A percentile compares a stretch with the other conserved stretches of the same genome.
Conservation (phyloP, 1,140 invertebrate genomes). For the Drosophila funebris region DNA sequence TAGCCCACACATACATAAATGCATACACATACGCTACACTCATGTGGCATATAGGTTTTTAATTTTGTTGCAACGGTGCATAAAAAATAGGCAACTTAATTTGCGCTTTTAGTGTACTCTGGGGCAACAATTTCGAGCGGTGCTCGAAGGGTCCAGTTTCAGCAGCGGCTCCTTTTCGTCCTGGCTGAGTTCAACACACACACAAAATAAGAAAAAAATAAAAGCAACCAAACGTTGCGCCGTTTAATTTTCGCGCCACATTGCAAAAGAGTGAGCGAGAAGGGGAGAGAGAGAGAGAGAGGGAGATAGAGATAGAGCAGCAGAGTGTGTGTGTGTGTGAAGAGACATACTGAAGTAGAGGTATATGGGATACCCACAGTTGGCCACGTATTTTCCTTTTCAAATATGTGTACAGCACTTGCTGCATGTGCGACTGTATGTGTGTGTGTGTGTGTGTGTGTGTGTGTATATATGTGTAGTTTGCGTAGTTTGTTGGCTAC, state of each 20-base stretch:
- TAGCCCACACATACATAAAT: too few species aligned
- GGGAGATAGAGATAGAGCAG: not conserved
- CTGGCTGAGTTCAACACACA: not conserved
- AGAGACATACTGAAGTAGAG: conserved; percentile 1
- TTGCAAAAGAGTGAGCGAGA: conserved; percentile 10
- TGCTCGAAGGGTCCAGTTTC: conserved; percentile 37
- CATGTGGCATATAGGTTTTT: conserved; percentile 68
- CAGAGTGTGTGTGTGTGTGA: too few species aligned
- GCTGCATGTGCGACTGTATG: conserved; percentile 17
- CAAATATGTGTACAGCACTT: conserved; percentile 80
- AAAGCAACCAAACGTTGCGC: conserved; percentile 38
- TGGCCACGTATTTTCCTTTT: conserved; percentile 79
- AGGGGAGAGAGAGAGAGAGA: not conserved
- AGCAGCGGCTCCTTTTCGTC: conserved; percentile 15
- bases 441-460: conserved; percentile 12
- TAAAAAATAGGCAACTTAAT: conserved; percentile 71
- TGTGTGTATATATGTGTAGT: conserved; percentile 12
- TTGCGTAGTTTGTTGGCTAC: conserved; percentile 18
- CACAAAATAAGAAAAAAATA: not conserved
- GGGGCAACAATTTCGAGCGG: conserved; percentile 55
- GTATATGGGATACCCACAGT: conserved; percentile 40
- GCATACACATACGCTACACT: conserved; percentile 7
- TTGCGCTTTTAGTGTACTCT: conserved; percentile 78
- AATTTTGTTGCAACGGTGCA: conserved; percentile 66
- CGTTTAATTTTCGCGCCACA: conserved; percentile 76